phyloP scores from a whole-genome alignment of 2,797 vertebrate genomes.

The Capromys pilorides region DNA sequence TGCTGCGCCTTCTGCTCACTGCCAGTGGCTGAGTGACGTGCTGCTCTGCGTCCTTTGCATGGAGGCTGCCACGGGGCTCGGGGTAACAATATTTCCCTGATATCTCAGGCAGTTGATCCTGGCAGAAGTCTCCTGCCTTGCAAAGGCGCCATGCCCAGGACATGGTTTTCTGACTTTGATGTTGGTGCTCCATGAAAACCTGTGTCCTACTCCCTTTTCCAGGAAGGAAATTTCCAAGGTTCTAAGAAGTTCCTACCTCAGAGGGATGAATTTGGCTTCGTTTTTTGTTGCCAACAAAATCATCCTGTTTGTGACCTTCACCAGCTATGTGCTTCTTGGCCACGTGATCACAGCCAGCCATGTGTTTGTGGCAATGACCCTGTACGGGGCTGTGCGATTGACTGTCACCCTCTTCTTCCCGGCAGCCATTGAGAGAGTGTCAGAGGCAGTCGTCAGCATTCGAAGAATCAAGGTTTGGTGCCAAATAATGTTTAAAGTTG shows the following conservation, averaged over 20 bases:
- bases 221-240: constrained; percentile 95
- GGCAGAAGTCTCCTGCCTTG: too few relatives aligned
- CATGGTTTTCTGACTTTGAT: background rate
- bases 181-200: background rate
- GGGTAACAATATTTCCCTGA: background rate
- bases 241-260: constrained; percentile 95
- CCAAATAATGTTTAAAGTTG: background rate
- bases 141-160: background rate
- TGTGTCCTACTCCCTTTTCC: constrained; percentile 65
- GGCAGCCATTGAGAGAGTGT: constrained; percentile 91
- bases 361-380: constrained; percentile 93
- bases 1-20: fast-evolving
- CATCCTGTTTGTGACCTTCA: constrained; percentile 94
- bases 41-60: background rate
- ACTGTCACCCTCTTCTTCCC: constrained; percentile 97
- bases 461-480: constrained; percentile 92
- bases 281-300: constrained; percentile 96
- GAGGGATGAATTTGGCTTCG: constrained; percentile 95
- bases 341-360: constrained; percentile 91
- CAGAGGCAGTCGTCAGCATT: constrained; percentile 93
- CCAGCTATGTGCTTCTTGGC: constrained; percentile 91
- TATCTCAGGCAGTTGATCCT: background rate
- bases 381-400: constrained; percentile 93
- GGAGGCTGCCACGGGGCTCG: fast-evolving
- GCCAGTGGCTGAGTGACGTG: background rate